A percentile compares a stretch with the other conserved stretches of the same genome.
Conservation (phyloP, 2,888 invertebrate species). For the Geotrupes spiniger region DNA sequence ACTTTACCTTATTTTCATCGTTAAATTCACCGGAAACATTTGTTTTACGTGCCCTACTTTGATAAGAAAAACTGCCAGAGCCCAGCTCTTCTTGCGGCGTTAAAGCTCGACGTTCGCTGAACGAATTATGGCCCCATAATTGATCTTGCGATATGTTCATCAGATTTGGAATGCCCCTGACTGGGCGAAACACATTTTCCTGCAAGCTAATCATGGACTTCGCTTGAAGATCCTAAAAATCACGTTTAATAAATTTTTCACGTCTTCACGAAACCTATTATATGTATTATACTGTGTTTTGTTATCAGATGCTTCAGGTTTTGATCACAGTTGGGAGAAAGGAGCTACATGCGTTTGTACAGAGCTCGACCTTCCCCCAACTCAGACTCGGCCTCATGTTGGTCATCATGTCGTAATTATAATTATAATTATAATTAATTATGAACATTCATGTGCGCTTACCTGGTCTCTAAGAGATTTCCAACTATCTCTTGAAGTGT, state of each 20-base stretch:
- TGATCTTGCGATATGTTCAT: slow-evolving; percentile 16
- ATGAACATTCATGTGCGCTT: neutral
- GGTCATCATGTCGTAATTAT: slow-evolving; percentile 35
- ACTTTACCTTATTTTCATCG: slow-evolving; percentile 8
- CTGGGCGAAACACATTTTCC: slow-evolving; percentile 24
- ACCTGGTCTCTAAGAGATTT: slow-evolving; percentile 16
- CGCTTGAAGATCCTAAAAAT: slow-evolving; percentile 7
- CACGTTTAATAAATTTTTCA: no score
- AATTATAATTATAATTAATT: neutral
- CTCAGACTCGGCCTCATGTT: slow-evolving; percentile 47
- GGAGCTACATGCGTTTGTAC: slow-evolving; percentile 16
- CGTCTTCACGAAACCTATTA: neutral
- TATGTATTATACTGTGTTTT: neutral
- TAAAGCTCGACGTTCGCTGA: slow-evolving; percentile 38
- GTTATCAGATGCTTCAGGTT: slow-evolving; percentile 27
- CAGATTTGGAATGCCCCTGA: slow-evolving; percentile 18
- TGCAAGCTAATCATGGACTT: slow-evolving; percentile 2
- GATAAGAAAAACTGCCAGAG: slow-evolving; percentile 7
- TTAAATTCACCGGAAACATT: neutral
- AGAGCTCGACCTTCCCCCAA: slow-evolving; percentile 28
- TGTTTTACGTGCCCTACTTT: no score
- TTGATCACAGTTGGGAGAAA: slow-evolving; percentile 29
- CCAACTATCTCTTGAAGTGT: slow-evolving; percentile 15
- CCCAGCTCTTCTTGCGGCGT: slow-evolving; percentile 41
- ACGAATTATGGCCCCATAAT: slow-evolving; percentile 33